Conservation (phyloP, 2,113 vertebrate genomes). For the Nyctereutes procyonoides region DNA sequence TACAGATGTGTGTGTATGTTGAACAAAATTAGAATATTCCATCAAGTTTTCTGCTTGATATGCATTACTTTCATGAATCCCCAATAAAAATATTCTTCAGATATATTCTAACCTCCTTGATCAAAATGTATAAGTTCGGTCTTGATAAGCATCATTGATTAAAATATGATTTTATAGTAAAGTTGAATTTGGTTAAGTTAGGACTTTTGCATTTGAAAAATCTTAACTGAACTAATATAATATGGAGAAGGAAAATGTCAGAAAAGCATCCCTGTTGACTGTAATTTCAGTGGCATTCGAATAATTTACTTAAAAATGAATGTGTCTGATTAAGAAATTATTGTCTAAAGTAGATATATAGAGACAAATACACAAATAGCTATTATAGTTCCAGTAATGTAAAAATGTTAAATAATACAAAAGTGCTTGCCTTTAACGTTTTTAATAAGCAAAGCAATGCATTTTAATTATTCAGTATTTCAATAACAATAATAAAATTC, state of each 20-base stretch:
- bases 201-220: neutral
- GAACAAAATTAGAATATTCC: neutral
- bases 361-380: neutral
- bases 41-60: neutral
- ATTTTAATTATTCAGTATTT: neutral
- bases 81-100: neutral
- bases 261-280: neutral
- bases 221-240: conserved; percentile 21
- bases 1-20: neutral
- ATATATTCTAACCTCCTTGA: neutral
- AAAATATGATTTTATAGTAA: conserved; percentile 34
- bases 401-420: neutral
- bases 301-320: neutral
- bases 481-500: neutral
- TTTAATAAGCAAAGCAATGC: neutral
- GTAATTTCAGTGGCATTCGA: neutral
- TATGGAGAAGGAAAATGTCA: neutral
- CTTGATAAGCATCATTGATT: conserved; percentile 50
- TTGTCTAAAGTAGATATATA: neutral
- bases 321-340: neutral
- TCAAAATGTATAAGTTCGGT: neutral
- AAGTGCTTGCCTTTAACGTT: neutral
- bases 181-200: conserved; percentile 23
- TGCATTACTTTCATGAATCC: neutral
- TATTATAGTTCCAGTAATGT: neutral